Percentiles rank a stretch among this genome's conserved stretches.
phyloP scores from a whole-genome alignment of 2,888 invertebrate species.

The Agyllia agylla region DNA sequence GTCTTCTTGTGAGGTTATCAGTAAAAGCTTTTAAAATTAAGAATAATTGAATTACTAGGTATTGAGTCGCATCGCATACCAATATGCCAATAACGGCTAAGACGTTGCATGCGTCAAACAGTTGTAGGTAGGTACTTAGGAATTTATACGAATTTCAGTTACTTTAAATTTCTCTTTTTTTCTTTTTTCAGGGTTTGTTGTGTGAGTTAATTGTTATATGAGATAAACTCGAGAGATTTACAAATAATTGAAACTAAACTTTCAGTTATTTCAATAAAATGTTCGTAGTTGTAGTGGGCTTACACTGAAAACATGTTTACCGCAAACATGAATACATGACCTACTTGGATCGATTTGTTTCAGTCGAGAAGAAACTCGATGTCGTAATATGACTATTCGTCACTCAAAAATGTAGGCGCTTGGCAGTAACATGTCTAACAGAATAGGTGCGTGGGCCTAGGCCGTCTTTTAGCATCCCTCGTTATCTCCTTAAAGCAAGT shows the following conservation, averaged over 20 bases:
- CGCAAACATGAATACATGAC: slow-evolving; percentile 84
- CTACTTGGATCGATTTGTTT: slow-evolving; percentile 86
- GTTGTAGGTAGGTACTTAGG: too few species aligned
- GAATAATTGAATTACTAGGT: background rate
- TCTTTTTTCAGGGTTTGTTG: too few species aligned
- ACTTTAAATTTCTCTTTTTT: too few species aligned
- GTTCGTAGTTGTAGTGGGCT: slow-evolving; percentile 13
- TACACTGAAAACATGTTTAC: slow-evolving; percentile 84
- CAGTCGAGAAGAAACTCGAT: slow-evolving; percentile 81
- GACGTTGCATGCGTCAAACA: too few species aligned
- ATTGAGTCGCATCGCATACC: too few species aligned
- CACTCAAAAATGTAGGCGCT: slow-evolving; percentile 80
- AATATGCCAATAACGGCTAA: too few species aligned
- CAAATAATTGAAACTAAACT: too few species aligned
- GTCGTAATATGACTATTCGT: slow-evolving; percentile 83
- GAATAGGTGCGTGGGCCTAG: slow-evolving; percentile 80
- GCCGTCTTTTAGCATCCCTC: slow-evolving; percentile 56
- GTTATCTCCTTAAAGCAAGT: slow-evolving; percentile 23
- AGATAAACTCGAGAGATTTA: too few species aligned
- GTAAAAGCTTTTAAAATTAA: too few species aligned
- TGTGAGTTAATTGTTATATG: too few species aligned
- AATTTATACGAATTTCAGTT: too few species aligned
- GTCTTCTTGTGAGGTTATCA: background rate
- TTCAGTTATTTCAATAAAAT: background rate
- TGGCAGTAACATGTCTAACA: slow-evolving; percentile 74